phyloP scores from a whole-genome alignment of 2,888 invertebrate genomes.

The Octonoba sinensis region DNA sequence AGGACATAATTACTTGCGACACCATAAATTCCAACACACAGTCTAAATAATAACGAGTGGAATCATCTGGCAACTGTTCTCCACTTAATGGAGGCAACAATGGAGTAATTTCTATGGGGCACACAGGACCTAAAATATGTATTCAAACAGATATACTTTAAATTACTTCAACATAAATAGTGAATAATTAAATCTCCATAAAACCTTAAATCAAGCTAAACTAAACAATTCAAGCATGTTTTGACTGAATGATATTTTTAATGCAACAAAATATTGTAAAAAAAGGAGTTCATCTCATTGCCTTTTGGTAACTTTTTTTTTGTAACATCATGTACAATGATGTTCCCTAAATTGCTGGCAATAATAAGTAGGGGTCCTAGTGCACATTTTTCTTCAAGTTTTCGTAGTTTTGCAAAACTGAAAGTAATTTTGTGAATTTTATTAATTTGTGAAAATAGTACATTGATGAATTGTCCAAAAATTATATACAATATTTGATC shows the following conservation, averaged over 20 bases:
- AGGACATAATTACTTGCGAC: slow-evolving; percentile 77
- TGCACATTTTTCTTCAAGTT: no score
- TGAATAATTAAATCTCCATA: background rate
- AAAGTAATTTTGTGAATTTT: no score
- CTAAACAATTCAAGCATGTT: no score
- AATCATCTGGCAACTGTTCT: slow-evolving; percentile 87
- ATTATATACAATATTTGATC: no score
- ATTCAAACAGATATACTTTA: background rate
- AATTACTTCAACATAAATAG: background rate
- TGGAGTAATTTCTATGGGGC: slow-evolving; percentile 84
- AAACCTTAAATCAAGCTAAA: background rate
- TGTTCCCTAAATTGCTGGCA: background rate
- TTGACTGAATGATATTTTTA: background rate
- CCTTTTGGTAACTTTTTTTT: background rate
- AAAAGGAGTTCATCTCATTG: background rate
- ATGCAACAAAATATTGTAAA: background rate
- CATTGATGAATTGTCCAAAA: no score
- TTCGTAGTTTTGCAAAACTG: no score
- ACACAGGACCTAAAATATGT: slow-evolving; percentile 76
- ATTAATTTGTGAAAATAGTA: no score
- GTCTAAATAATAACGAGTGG: slow-evolving; percentile 88
- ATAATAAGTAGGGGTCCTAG: background rate
- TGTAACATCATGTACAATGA: background rate
- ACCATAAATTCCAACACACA: slow-evolving; percentile 91
- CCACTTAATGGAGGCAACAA: slow-evolving; percentile 82